Percentiles rank a stretch among this genome's conserved stretches.
These are phyloP conservation scores for Danio aesculapii DNA, from an alignment of 2,797 vertebrate genomes.

Conservation along the genomic window DNA sequence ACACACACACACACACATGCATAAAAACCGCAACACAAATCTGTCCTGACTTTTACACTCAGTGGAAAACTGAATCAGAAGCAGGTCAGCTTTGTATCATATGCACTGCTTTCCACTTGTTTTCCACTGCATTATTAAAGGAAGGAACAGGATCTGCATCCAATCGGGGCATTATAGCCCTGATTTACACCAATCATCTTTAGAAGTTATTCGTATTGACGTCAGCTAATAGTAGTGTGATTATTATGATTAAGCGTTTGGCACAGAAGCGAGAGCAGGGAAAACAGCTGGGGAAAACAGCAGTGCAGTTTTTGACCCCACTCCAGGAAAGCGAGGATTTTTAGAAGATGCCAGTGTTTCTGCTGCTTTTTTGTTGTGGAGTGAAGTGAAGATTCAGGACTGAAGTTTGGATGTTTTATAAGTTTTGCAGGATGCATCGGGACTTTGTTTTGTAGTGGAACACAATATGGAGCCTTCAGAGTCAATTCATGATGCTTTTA, in stretches of 20 bases:
- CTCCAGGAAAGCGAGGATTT: conserved; percentile 58
- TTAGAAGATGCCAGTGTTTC: conserved; percentile 31
- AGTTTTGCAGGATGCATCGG: no score
- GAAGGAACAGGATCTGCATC: conserved; percentile 64
- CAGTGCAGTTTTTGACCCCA: conserved; percentile 61
- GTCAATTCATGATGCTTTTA: no score
- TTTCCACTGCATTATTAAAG: conserved; percentile 52
- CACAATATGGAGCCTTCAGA: no score
- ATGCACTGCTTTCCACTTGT: conserved; percentile 46
- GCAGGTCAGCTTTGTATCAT: conserved; percentile 40
- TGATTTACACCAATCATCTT: conserved; percentile 70
- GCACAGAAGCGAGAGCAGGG: conserved; percentile 62
- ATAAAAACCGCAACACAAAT: conserved; percentile 34
- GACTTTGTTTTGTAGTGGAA: no score
- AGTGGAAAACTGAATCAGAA: conserved; percentile 55
- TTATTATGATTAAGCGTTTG: conserved; percentile 73
- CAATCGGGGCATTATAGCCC: conserved; percentile 68
- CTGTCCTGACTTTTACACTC: conserved; percentile 47
- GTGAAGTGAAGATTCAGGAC: no score
- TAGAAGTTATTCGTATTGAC: conserved; percentile 71
- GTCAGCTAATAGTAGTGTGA: conserved; percentile 73
- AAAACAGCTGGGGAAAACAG: conserved; percentile 71
- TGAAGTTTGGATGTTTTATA: no score
- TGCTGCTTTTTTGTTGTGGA: no score
- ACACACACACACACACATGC: conserved; percentile 8